Evolutionary conservation across 2,888 invertebrate genomes (phyloP).

Genomic region (Drymonia ruficornis): DNA sequence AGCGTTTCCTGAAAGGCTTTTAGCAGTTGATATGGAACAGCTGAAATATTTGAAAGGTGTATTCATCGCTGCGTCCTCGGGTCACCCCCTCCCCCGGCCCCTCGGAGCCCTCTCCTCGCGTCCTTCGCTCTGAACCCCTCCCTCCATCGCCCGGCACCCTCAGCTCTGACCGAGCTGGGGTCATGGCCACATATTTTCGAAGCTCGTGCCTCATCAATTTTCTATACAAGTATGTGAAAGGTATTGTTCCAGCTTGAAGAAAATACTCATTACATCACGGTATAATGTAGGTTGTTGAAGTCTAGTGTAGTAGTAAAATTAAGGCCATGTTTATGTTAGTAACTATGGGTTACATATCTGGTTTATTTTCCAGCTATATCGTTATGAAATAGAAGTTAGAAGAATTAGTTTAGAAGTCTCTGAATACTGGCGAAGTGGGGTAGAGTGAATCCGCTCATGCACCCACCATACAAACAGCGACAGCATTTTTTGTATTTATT

Average conservation of each 20-base stretch:
- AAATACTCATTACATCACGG: slow-evolving; percentile 1
- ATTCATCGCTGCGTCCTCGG: slow-evolving; percentile 19
- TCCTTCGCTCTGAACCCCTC: slow-evolving; percentile 57
- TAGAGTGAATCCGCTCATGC: no score
- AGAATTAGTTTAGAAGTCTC: no score
- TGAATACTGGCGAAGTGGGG: no score
- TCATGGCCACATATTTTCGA: slow-evolving; percentile 75
- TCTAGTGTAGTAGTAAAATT: background rate
- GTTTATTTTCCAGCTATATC: no score
- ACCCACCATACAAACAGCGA: no score
- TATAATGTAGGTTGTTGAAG: no score
- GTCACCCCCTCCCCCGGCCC: slow-evolving; percentile 32
- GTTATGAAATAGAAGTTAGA: no score
- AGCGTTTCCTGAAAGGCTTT: slow-evolving; percentile 36
- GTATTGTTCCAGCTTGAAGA: slow-evolving; percentile 13
- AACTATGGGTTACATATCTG: no score
- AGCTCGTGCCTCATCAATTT: slow-evolving; percentile 56
- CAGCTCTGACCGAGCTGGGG: slow-evolving; percentile 70
- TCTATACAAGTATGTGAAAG: slow-evolving; percentile 37
- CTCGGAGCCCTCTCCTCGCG: slow-evolving; percentile 27
- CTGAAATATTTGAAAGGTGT: slow-evolving; percentile 40
- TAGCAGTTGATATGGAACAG: slow-evolving; percentile 43
- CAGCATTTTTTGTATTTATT: no score
- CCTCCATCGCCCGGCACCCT: slow-evolving; percentile 41
- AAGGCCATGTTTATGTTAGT: no score